Percentiles rank a stretch among this genome's conserved stretches.
phyloP scores from a whole-genome alignment of 2,797 vertebrate genomes.

The Eidolon dupreanum region DNA sequence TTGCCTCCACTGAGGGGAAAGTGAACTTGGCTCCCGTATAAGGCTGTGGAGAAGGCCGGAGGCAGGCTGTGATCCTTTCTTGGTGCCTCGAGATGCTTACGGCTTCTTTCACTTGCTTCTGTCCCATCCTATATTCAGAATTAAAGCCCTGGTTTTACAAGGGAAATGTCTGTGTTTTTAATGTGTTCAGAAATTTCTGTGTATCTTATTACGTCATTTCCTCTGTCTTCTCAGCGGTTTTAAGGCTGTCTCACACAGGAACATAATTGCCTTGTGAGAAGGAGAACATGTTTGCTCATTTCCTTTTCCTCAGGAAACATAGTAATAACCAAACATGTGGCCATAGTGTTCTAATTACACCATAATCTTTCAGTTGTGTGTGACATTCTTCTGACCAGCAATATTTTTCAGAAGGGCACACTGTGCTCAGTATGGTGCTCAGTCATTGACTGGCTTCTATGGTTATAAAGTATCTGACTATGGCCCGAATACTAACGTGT shows the following conservation, averaged over 20 bases:
- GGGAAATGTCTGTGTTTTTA: background rate
- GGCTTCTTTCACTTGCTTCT: background rate
- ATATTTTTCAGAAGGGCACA: background rate
- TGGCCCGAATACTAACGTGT: background rate
- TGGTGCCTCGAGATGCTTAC: background rate
- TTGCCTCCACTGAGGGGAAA: background rate
- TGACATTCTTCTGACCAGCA: background rate
- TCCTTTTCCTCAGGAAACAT: conserved; percentile 55
- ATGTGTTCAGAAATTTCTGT: background rate
- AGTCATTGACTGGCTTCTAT: background rate
- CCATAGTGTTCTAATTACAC: conserved; percentile 16
- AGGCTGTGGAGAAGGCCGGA: background rate
- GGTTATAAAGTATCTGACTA: conserved; percentile 17
- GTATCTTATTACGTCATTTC: background rate
- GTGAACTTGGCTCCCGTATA: background rate
- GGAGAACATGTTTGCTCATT: conserved; percentile 45
- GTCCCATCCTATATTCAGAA: background rate
- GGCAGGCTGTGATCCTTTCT: background rate
- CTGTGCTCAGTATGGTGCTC: background rate
- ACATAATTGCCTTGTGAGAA: background rate
- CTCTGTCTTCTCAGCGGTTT: background rate
- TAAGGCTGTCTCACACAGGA: background rate
- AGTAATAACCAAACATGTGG: conserved; percentile 12
- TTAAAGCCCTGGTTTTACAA: conserved; percentile 10
- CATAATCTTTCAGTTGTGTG: conserved; percentile 24